Conservation (phyloP, 2,113 vertebrate species). For the Eurypyga helias region DNA sequence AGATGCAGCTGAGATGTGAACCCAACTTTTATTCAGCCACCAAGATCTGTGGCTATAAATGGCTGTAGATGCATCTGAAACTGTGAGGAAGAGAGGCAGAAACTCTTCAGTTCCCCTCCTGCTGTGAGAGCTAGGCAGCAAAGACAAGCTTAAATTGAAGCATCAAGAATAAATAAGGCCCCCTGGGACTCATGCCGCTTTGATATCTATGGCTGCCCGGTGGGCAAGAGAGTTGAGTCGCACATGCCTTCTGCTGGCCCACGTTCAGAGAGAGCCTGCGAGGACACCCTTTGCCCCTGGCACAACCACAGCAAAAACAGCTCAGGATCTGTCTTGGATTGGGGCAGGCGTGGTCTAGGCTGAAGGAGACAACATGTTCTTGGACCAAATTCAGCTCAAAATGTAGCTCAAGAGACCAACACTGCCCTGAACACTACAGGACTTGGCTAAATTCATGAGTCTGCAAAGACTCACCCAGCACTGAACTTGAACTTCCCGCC, state of each 20-base stretch:
- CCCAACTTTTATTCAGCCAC: background rate
- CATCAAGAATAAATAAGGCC: constrained; percentile 38
- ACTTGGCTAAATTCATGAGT: background rate
- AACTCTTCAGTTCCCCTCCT: background rate
- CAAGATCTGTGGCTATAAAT: background rate
- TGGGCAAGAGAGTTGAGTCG: background rate
- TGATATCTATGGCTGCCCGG: background rate
- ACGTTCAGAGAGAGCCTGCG: background rate
- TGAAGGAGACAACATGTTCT: background rate
- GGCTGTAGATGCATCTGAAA: background rate
- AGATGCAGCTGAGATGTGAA: background rate
- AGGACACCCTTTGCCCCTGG: background rate
- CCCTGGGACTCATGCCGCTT: background rate
- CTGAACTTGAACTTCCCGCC: background rate
- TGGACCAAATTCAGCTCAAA: background rate
- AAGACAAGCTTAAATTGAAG: constrained; percentile 17
- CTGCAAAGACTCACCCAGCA: background rate
- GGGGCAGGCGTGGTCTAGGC: background rate
- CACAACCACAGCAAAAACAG: background rate
- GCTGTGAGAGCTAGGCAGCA: background rate
- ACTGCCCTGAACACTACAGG: background rate
- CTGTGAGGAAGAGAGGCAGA: background rate
- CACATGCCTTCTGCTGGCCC: background rate
- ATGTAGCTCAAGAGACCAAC: background rate
- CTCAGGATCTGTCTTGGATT: background rate